Conservation (phyloP, 2,888 invertebrate species). For the Operophtera brumata region DNA sequence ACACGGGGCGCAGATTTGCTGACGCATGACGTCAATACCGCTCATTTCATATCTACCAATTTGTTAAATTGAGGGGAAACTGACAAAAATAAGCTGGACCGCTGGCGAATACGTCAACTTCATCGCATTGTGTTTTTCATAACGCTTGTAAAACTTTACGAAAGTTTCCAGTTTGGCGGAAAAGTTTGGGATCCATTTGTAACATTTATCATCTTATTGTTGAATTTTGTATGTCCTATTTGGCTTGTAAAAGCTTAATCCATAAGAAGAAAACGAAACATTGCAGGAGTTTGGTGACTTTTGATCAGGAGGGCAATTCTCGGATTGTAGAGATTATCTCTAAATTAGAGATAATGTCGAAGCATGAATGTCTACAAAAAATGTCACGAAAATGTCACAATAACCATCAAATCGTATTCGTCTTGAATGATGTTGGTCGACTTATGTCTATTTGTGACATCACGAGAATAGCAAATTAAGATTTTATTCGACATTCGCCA, state of each 20-base stretch:
- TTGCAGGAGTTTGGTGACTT: background rate
- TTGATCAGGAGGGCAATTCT: too few species aligned
- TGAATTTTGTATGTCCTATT: background rate
- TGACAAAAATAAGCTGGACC: conserved; percentile 10
- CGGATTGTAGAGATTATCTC: too few species aligned
- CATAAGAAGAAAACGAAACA: background rate
- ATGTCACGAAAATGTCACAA: too few species aligned
- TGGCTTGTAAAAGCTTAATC: background rate
- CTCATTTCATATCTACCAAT: conserved; percentile 14
- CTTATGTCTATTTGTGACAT: too few species aligned
- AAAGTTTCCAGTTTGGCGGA: conserved; percentile 15
- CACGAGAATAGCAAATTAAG: too few species aligned
- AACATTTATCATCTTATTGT: background rate
- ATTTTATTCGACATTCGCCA: too few species aligned
- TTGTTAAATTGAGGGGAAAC: conserved; percentile 10
- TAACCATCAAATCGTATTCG: too few species aligned
- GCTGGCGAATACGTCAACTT: background rate
- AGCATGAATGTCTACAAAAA: too few species aligned
- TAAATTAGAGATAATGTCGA: background rate
- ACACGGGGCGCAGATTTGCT: conserved; percentile 25
- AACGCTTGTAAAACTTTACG: conserved; percentile 9
- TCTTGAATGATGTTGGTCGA: too few species aligned
- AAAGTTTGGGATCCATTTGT: background rate
- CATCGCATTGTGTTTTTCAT: conserved; percentile 3
- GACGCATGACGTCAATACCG: conserved; percentile 34